These are phyloP conservation scores for Aldabrachelys gigantea DNA, from an alignment of 2,113 vertebrate genomes.

Conservation along the genomic window DNA sequence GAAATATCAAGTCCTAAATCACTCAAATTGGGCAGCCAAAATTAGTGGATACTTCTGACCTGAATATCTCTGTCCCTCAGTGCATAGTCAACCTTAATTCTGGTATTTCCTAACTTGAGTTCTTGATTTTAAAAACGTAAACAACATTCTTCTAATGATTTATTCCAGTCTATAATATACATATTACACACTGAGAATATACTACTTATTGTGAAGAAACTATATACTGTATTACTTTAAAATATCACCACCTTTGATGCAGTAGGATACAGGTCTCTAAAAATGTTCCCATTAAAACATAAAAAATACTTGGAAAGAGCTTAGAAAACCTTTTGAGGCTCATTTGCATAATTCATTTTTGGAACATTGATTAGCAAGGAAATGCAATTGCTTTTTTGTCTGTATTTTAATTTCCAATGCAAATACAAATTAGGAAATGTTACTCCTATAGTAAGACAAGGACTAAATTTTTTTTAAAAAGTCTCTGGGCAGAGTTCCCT, in stretches of 20 bases:
- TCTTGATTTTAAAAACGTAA: not conserved
- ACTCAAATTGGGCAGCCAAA: not conserved
- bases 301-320: constrained; percentile 55
- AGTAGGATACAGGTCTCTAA: constrained; percentile 6
- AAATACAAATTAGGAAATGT: constrained; percentile 74
- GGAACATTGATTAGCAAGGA: constrained; percentile 79
- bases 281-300: constrained; percentile 44
- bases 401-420: constrained; percentile 74
- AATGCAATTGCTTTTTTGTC: constrained; percentile 76
- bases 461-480: not conserved
- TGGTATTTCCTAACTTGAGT: not conserved
- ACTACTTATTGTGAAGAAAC: not conserved
- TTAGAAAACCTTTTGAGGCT: constrained; percentile 66
- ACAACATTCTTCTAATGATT: not conserved
- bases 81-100: not conserved
- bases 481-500: too few species aligned
- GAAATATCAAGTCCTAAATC: not conserved
- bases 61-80: not conserved
- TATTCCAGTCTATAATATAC: not conserved
- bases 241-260: constrained; percentile 23
- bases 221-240: constrained; percentile 27
- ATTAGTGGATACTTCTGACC: not conserved
- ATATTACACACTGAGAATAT: not conserved
- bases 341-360: constrained; percentile 82
- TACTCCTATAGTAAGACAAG: constrained; percentile 65